A percentile compares a stretch with the other conserved stretches of the same genome.
These are phyloP conservation scores for Columba janthina DNA, from an alignment of 2,113 vertebrate genomes.

Conservation along the genomic window DNA sequence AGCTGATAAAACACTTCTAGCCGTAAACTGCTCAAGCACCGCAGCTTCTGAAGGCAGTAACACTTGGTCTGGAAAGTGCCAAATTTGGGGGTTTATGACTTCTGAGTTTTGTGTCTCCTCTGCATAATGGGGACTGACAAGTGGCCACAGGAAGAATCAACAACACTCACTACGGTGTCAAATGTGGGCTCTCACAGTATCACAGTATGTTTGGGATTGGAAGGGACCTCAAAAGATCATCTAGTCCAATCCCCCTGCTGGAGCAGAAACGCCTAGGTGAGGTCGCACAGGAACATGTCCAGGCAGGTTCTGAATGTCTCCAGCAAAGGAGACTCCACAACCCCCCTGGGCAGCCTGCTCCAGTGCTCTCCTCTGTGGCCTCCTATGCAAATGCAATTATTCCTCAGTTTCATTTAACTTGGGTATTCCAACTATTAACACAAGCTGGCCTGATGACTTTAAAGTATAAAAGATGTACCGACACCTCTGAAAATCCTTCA, in stretches of 20 bases:
- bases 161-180: not conserved
- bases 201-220: too few relatives aligned
- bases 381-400: not conserved
- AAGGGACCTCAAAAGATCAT: too few relatives aligned
- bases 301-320: too few relatives aligned
- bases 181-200: not conserved
- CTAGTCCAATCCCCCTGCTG: too few relatives aligned
- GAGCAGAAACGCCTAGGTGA: too few relatives aligned
- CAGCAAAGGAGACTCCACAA: too few relatives aligned
- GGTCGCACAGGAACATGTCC: too few relatives aligned
- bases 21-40: not conserved
- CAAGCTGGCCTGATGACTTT: not conserved
- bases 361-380: not conserved
- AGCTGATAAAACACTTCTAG: not conserved
- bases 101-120: not conserved
- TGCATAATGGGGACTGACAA: not conserved
- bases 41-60: not conserved
- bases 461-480: not conserved
- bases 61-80: not conserved
- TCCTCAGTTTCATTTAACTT: not conserved
- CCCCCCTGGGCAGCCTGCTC: too few relatives aligned
- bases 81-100: not conserved
- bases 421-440: not conserved
- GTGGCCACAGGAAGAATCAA: fast-evolving
- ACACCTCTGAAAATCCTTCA: not conserved